Evolutionary conservation across 2,797 vertebrate genomes (phyloP), one percentile per base, ranked within the genome.

Genomic region (Micrastur ruficollis): DNA sequence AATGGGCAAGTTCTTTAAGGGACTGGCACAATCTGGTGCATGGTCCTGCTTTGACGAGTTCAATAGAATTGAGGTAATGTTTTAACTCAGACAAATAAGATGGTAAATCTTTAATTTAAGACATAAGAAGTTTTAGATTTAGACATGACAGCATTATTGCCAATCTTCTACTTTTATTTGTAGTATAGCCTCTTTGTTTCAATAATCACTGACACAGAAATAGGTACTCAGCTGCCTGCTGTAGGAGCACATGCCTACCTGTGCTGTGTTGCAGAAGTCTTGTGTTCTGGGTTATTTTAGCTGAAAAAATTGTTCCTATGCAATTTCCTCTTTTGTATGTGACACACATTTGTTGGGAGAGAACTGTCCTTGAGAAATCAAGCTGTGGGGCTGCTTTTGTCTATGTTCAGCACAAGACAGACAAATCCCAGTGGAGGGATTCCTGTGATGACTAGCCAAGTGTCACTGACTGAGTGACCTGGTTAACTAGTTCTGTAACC

Each of bases 1-100:
- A 62, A 99, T 99, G 99, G 99, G 99, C 88, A 99, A 99, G 91
- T 99, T 99, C 97, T 99, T 99, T 75, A 99, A 99, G 97, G 99
- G 99, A 3, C 95, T 99, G 83, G 99, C 99, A 55, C 99, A 99
- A 74, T 98, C 99, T 55, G 99, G 99, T 81, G 99, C 99, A 2
- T 99, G 99, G 99, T 98, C 99, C 90, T 99, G 99, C 98, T 99
- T 99, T 89, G 99, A 99, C 16, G 99, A 99, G 93, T 99, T 99
- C 98, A 99, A 99, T 79, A 98, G 99, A 61, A 99, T 99, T 81
- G 99, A 99, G 99, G 99, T 99, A 98, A 98, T 70, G 15, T 80
- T 91, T 36, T 76, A 89, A 62, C 27, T 80, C 21, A 16, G 27
- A 18, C 34, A 50, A 63, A 61, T 81, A 38, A 42, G 75, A 47